phyloP scores from a whole-genome alignment of 1,140 invertebrate genomes.

The Ptiloglossa arizonensis region DNA sequence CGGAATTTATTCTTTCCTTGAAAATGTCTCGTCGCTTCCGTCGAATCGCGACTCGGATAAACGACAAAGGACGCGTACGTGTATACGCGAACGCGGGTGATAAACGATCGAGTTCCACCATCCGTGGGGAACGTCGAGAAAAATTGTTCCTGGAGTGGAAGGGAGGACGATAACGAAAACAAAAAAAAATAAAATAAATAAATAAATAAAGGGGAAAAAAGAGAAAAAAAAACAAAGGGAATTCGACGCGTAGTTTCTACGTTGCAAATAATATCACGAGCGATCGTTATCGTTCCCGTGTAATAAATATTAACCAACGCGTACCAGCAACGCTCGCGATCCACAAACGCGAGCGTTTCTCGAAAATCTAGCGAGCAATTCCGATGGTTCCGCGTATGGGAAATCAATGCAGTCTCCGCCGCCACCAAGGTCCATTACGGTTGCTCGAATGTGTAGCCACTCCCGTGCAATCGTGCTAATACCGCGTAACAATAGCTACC shows the following conservation, averaged over 20 bases:
- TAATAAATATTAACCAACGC: slow-evolving; percentile 34
- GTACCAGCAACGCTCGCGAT: not conserved
- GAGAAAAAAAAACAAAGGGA: no score
- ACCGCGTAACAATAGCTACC: slow-evolving; percentile 36
- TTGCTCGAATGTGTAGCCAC: slow-evolving; percentile 20
- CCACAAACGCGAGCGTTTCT: not conserved
- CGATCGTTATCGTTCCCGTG: not conserved
- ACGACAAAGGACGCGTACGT: no score
- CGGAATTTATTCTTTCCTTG: not conserved
- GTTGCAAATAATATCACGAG: no score
- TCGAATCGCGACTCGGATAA: not conserved
- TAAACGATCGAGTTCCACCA: no score
- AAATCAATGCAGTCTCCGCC: slow-evolving; percentile 19
- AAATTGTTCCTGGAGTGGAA: no score
- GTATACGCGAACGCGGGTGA: no score
- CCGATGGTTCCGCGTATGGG: not conserved
- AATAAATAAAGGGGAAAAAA: no score
- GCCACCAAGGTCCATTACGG: not conserved
- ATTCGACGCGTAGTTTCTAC: no score
- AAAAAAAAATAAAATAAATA: no score
- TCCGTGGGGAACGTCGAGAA: no score
- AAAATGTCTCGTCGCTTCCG: not conserved
- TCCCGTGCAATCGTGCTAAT: slow-evolving; percentile 30
- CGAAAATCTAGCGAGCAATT: slow-evolving; percentile 20
- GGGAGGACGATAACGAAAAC: no score